Percentiles rank a stretch among this genome's conserved stretches.
These are phyloP conservation scores for Varanus komodoensis DNA, from an alignment of 2,113 vertebrate genomes.

Conservation along the genomic window DNA sequence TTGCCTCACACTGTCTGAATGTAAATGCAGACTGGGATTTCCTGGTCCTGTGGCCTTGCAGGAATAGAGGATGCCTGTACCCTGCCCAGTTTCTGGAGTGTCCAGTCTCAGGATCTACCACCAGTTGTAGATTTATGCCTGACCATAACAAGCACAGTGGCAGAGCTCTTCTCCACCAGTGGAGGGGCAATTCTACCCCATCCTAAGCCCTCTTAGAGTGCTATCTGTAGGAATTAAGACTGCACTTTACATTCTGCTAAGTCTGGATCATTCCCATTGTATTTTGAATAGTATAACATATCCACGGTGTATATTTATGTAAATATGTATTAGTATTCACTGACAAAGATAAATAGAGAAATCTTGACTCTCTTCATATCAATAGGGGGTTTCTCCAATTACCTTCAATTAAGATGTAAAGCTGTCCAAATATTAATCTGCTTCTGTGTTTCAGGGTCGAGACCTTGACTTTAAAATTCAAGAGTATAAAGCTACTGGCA, in stretches of 20 bases:
- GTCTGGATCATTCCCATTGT: not conserved
- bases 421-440: conserved; percentile 34
- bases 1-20: too few species aligned
- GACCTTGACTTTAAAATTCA: conserved; percentile 88
- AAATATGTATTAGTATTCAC: not conserved
- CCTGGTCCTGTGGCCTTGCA: too few species aligned
- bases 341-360: not conserved
- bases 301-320: not conserved
- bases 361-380: not conserved
- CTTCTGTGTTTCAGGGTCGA: conserved; percentile 78
- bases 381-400: not conserved
- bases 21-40: too few species aligned
- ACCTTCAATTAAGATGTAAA: not conserved
- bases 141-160: too few species aligned
- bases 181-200: not conserved
- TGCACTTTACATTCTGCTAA: not conserved
- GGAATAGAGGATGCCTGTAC: too few species aligned
- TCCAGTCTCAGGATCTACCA: too few species aligned
- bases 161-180: not conserved
- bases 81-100: too few species aligned
- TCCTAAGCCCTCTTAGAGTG: not conserved
- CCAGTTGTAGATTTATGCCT: too few species aligned
- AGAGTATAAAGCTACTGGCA: conserved; percentile 78
- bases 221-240: not conserved
- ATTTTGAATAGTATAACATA: not conserved